These are phyloP conservation scores for Squalus acanthias DNA, from an alignment of 2,797 vertebrate species.

Conservation along the genomic window DNA sequence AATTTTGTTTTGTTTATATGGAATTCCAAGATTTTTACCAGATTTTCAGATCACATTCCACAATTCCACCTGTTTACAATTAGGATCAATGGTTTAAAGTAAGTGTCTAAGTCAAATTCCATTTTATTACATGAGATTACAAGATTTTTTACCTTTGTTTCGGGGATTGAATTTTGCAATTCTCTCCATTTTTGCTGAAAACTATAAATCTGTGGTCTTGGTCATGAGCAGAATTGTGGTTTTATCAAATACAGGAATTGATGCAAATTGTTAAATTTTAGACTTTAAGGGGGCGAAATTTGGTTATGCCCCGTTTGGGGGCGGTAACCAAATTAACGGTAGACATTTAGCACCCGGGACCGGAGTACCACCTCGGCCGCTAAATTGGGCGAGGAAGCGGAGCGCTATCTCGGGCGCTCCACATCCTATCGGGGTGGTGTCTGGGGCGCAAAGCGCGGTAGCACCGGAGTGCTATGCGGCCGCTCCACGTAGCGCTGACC, in stretches of 20 bases:
- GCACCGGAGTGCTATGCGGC: no score
- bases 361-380: no score
- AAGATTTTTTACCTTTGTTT: neutral
- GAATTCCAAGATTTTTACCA: neutral
- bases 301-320: no score
- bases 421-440: no score
- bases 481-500: no score
- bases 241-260: neutral
- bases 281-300: neutral
- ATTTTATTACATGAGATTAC: neutral
- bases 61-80: neutral
- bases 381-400: no score
- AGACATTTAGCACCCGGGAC: no score
- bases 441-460: no score
- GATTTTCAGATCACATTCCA: neutral
- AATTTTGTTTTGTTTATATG: neutral
- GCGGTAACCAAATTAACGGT: no score
- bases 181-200: neutral
- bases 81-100: neutral
- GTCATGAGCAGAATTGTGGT: neutral
- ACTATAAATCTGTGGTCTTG: neutral
- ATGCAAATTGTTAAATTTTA: neutral
- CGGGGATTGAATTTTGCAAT: neutral
- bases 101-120: neutral
- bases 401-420: no score